Conservation (phyloP, 2,113 vertebrate species). For the Rhinogobius similis region DNA sequence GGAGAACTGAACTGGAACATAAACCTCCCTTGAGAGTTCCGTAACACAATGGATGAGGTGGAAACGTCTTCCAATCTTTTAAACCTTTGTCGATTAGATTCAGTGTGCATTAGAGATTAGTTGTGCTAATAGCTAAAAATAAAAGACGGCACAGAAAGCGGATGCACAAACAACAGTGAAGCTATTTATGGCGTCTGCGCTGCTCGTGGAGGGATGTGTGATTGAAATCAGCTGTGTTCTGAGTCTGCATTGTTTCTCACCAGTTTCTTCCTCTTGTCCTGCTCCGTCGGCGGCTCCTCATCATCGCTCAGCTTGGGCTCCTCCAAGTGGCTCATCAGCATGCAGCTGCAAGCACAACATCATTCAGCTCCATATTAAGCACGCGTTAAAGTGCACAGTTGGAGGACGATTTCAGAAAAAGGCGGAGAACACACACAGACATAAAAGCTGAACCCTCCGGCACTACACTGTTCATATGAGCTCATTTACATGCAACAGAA, state of each 20-base stretch:
- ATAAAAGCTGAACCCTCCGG: slow-evolving; percentile 37
- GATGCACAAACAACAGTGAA: background rate
- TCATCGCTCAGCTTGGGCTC: slow-evolving; percentile 89
- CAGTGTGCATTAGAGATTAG: background rate
- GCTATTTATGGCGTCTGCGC: slow-evolving; percentile 4
- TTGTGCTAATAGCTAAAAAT: background rate
- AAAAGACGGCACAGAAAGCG: background rate
- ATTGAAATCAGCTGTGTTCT: background rate
- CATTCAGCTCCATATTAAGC: slow-evolving; percentile 59
- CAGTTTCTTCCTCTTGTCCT: slow-evolving; percentile 95
- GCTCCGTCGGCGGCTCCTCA: slow-evolving; percentile 94
- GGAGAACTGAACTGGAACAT: too few relatives aligned
- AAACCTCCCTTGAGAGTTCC: too few relatives aligned
- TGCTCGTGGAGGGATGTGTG: background rate
- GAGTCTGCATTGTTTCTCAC: slow-evolving; percentile 70
- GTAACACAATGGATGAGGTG: too few relatives aligned
- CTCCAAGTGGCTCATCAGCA: slow-evolving; percentile 92
- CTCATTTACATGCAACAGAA: slow-evolving; percentile 54
- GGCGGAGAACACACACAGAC: slow-evolving; percentile 8
- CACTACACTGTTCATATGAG: slow-evolving; percentile 35
- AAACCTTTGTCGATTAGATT: background rate
- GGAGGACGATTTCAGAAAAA: slow-evolving; percentile 44
- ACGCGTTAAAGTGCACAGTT: slow-evolving; percentile 39
- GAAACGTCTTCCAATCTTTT: background rate
- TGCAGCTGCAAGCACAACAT: slow-evolving; percentile 83